Base-by-base conservation (phyloP, 2,888 invertebrate species). In the Salpingus planirostris region DNA sequence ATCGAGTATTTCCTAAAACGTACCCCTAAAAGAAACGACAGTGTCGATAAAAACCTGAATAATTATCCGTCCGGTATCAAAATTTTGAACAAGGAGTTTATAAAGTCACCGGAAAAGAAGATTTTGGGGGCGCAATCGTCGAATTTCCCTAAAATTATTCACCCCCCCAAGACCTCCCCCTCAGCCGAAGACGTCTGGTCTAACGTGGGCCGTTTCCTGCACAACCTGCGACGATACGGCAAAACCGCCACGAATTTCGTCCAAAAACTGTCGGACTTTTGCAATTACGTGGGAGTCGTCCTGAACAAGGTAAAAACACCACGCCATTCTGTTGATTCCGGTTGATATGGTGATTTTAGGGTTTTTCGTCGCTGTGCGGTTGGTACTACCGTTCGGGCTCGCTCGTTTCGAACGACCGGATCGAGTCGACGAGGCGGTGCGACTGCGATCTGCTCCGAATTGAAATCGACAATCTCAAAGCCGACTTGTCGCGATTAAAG, bases 301-400 rank as follows among this genome's bases (percentile, higher is more conserved):
- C 26, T 59, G 13, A 57, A 46, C 42, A 54, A 50, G 42, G 59
- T 59, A 38, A n/a, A n/a, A n/a, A n/a, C n/a, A n/a, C n/a, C n/a
- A n/a, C n/a, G n/a, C n/a, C n/a, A n/a, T n/a, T n/a, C n/a, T n/a
- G n/a, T n/a, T n/a, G n/a, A n/a, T n/a, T n/a, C n/a, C n/a, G n/a
- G n/a, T n/a, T n/a, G n/a, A n/a, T n/a, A n/a, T n/a, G n/a, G n/a
- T n/a, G n/a, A n/a, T n/a, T n/a, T n/a, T n/a, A n/a, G n/a, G n/a
- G n/a, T n/a, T n/a, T n/a, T n/a, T n/a, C n/a, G n/a, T n/a, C n/a
- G n/a, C n/a, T n/a, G n/a, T n/a, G n/a, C n/a, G n/a, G n/a, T n/a
- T n/a, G n/a, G n/a, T n/a, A n/a, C n/a, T n/a, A n/a, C n/a, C n/a
- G n/a, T n/a, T n/a, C n/a, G n/a, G n/a, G n/a, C n/a, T n/a, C n/a